These are phyloP conservation scores for Sternotherus odoratus DNA, from an alignment of 2,797 vertebrate species.

Conservation along the genomic window DNA sequence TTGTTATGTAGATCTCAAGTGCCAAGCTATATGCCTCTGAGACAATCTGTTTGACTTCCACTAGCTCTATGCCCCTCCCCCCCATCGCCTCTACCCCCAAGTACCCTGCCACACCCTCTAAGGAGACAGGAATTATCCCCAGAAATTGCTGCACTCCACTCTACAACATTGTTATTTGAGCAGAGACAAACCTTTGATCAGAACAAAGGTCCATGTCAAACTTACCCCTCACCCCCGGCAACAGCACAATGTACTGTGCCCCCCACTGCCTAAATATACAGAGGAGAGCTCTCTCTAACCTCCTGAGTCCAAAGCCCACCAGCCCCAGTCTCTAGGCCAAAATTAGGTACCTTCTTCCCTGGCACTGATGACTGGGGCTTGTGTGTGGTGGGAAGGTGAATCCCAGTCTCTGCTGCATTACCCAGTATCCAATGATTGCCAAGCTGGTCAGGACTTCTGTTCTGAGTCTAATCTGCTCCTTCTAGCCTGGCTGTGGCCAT, in stretches of 20 bases:
- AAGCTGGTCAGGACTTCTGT: background rate
- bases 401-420: background rate
- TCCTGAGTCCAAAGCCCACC: background rate
- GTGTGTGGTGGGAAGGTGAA: background rate
- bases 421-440: accelerated
- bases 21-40: background rate
- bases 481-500: too few species aligned
- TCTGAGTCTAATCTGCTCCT: background rate
- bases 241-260: background rate
- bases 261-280: background rate
- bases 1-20: background rate
- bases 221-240: background rate
- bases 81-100: background rate
- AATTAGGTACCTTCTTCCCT: background rate
- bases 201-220: background rate
- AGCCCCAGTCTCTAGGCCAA: background rate
- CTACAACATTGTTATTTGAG: background rate
- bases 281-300: background rate
- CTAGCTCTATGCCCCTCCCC: background rate
- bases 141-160: background rate
- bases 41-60: background rate
- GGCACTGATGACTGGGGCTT: background rate
- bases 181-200: background rate
- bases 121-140: background rate
- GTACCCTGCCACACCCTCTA: background rate